A percentile compares a stretch with the other conserved stretches of the same genome.
phyloP scores from a whole-genome alignment of 2,888 invertebrate genomes.

The Caenorhabditis sp. region DNA sequence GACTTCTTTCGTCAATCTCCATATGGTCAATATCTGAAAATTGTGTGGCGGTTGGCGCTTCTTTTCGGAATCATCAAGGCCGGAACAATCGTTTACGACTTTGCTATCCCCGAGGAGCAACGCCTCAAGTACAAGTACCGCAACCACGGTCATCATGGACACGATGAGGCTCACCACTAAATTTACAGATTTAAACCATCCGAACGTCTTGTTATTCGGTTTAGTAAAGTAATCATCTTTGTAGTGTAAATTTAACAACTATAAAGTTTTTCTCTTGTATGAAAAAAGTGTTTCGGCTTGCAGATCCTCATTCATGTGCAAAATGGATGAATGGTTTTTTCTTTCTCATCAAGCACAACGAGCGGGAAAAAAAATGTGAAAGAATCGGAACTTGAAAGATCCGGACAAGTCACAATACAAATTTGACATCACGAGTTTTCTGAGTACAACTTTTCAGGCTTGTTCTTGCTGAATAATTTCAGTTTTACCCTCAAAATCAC shows the following conservation, averaged over 20 bases:
- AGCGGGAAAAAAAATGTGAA: too few relatives aligned
- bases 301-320: not conserved
- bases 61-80: constrained; percentile 71
- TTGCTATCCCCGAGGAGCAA: constrained; percentile 76
- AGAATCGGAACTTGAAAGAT: too few relatives aligned
- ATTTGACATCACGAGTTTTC: too few relatives aligned
- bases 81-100: constrained; percentile 74
- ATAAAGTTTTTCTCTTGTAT: constrained; percentile 39
- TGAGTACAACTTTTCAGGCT: too few relatives aligned
- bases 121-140: constrained; percentile 78
- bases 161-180: constrained; percentile 66
- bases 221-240: constrained; percentile 41
- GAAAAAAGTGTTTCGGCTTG: not conserved
- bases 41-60: constrained; percentile 68
- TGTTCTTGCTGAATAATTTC: too few relatives aligned
- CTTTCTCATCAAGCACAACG: too few relatives aligned
- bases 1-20: constrained; percentile 72
- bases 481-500: too few relatives aligned
- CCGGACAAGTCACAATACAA: too few relatives aligned
- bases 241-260: constrained; percentile 49
- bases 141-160: constrained; percentile 71
- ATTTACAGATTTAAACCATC: not conserved
- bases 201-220: constrained; percentile 47
- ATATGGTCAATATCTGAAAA: constrained; percentile 72
- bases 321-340: too few relatives aligned